phyloP scores from a whole-genome alignment of 92 coral and sea anemone species.

The Plumapathes pennacea region DNA sequence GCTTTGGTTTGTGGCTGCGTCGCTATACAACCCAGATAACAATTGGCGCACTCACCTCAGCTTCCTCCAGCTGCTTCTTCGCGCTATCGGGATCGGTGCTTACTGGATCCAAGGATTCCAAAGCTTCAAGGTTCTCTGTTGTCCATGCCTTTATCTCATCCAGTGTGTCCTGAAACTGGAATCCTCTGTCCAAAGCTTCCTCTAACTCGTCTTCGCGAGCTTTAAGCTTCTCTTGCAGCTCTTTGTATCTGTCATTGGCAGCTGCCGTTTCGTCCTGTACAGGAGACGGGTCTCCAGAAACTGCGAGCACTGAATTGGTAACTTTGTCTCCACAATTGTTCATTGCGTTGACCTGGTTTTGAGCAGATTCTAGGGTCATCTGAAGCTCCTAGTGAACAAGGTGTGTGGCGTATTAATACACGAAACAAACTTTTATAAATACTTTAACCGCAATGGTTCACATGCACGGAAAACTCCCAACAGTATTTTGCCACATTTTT shows the following conservation, averaged over 20 bases:
- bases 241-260: slow-evolving; percentile 44
- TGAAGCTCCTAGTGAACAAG: slow-evolving; percentile 47
- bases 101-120: slow-evolving; percentile 78
- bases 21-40: too few relatives aligned
- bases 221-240: slow-evolving; percentile 57
- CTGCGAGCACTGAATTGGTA: slow-evolving; percentile 26
- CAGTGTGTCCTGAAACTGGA: slow-evolving; percentile 71
- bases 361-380: slow-evolving; percentile 58
- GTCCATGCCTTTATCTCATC: slow-evolving; percentile 82
- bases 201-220: slow-evolving; percentile 71
- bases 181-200: slow-evolving; percentile 74
- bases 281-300: slow-evolving; percentile 62
- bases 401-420: too few relatives aligned
- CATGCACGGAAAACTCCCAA: too few relatives aligned
- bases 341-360: slow-evolving; percentile 53
- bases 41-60: too few relatives aligned
- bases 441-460: too few relatives aligned
- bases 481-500: too few relatives aligned
- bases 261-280: slow-evolving; percentile 66
- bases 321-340: slow-evolving; percentile 49
- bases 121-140: slow-evolving; percentile 39
- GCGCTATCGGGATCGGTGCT: slow-evolving; percentile 85
- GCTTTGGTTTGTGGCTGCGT: too few relatives aligned
- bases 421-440: too few relatives aligned
- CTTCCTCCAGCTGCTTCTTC: slow-evolving; percentile 79